These are phyloP conservation scores for Trachelus troglodyta DNA, from an alignment of 2,888 invertebrate species.

Conservation along the genomic window DNA sequence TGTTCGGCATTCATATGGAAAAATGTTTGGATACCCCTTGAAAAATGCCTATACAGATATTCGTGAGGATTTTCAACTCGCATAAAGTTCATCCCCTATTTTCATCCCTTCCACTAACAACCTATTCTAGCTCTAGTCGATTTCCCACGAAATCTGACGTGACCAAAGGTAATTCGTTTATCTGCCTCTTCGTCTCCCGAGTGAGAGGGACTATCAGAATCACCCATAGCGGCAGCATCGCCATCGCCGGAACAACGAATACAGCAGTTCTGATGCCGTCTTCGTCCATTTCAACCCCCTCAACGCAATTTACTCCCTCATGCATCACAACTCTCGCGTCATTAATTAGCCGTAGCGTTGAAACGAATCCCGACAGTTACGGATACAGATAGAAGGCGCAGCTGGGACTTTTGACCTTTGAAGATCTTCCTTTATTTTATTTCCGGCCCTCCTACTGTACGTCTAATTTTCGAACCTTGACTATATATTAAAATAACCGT, in stretches of 20 bases:
- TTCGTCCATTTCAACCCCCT: neutral
- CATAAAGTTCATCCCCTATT: neutral
- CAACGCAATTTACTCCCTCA: neutral
- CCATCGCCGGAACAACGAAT: neutral
- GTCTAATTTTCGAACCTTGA: neutral
- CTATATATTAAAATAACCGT: neutral
- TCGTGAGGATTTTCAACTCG: neutral
- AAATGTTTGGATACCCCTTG: too few relatives aligned
- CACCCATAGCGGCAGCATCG: neutral
- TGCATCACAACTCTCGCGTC: neutral
- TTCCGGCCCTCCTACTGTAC: neutral
- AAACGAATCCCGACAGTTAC: neutral
- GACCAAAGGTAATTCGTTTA: neutral
- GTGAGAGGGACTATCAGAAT: neutral
- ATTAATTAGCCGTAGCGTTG: neutral
- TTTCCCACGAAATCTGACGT: neutral
- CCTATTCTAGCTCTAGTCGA: neutral
- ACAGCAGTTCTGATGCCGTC: neutral
- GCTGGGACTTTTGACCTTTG: neutral
- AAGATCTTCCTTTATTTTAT: neutral
- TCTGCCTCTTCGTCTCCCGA: neutral
- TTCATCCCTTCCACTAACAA: neutral
- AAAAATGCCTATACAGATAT: neutral
- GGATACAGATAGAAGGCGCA: neutral
- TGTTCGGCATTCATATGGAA: too few relatives aligned